A percentile compares a stretch with the other conserved stretches of the same genome.
Evolutionary conservation across 1,140 invertebrate genomes (phyloP).

Genomic region (Neodiprion virginianus): DNA sequence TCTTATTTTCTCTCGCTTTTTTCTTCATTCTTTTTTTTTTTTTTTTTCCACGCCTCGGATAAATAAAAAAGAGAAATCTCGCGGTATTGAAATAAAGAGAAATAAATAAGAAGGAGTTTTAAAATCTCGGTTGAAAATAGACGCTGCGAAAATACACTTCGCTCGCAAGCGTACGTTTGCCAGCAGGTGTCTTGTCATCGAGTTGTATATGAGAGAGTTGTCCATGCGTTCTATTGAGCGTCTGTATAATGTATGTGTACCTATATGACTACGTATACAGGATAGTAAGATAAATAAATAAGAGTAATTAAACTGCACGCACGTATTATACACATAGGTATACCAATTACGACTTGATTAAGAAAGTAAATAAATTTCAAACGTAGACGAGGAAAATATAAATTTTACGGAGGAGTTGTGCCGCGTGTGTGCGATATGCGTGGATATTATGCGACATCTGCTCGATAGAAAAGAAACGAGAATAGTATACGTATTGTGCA

Average conservation of each 20-base stretch:
- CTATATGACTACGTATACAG: too few species aligned
- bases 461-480: too few species aligned
- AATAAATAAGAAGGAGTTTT: not conserved
- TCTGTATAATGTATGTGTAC: not conserved
- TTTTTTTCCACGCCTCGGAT: not conserved
- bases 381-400: too few species aligned
- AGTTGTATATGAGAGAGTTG: not conserved
- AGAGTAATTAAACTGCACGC: too few species aligned
- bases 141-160: conserved; percentile 10
- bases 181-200: conserved; percentile 9
- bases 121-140: conserved; percentile 6
- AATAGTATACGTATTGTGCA: too few species aligned
- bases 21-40: not conserved
- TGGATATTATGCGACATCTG: too few species aligned
- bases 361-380: too few species aligned
- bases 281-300: too few species aligned
- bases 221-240: not conserved
- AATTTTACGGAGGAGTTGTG: too few species aligned
- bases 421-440: too few species aligned
- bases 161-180: not conserved
- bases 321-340: too few species aligned
- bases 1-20: not conserved
- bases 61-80: not conserved
- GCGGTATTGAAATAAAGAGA: not conserved
- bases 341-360: too few species aligned